These are phyloP conservation scores for Calypte anna DNA, from an alignment of 2,113 vertebrate genomes.

Conservation along the genomic window DNA sequence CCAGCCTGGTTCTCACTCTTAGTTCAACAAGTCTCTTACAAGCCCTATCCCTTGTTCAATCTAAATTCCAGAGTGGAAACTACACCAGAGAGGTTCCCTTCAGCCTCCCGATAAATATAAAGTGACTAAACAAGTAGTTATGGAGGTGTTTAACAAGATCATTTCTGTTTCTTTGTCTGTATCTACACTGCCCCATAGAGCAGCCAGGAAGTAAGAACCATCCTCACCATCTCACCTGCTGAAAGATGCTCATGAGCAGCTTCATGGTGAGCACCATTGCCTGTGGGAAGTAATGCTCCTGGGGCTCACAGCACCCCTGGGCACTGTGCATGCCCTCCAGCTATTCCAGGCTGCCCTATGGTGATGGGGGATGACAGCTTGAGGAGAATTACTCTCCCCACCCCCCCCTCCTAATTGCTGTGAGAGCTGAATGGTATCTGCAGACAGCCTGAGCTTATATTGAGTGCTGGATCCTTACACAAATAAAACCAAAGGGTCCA, in stretches of 20 bases:
- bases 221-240: not conserved
- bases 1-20: not conserved
- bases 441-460: not conserved
- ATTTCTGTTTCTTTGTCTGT: not conserved
- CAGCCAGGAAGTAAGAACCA: not conserved
- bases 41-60: not conserved
- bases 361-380: not conserved
- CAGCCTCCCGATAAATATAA: not conserved
- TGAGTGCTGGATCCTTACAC: not conserved
- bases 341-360: not conserved
- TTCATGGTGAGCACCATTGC: not conserved
- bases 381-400: not conserved
- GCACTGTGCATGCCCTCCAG: not conserved
- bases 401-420: not conserved
- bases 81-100: not conserved
- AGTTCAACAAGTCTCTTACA: not conserved
- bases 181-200: not conserved
- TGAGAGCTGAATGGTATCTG: not conserved
- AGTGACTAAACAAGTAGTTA: not conserved
- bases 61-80: not conserved
- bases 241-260: not conserved
- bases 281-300: not conserved
- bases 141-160: not conserved
- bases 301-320: not conserved
- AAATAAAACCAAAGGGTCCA: not conserved